phyloP scores from a whole-genome alignment of 2,888 invertebrate species.

The Apotomis turbidana region DNA sequence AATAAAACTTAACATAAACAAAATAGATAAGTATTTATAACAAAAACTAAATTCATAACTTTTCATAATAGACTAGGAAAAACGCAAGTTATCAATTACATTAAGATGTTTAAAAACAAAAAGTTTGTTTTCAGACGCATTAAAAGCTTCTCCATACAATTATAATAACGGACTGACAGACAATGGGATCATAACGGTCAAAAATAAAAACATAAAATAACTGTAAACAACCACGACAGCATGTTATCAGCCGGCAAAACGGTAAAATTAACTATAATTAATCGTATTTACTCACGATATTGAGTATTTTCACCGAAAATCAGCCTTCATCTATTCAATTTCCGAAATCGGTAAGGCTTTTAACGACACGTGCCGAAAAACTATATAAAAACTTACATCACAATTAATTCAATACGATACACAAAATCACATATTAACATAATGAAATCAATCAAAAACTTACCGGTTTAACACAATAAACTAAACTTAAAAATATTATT shows the following conservation, averaged over 20 bases:
- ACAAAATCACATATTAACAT: neutral
- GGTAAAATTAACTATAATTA: neutral
- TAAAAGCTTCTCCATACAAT: slow-evolving; percentile 2
- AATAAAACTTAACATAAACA: no score
- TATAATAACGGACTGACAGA: slow-evolving; percentile 14
- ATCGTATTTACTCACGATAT: neutral
- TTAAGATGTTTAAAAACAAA: neutral
- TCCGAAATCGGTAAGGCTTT: slow-evolving; percentile 24
- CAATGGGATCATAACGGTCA: slow-evolving; percentile 24
- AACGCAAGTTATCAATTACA: neutral
- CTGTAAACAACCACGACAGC: slow-evolving; percentile 4
- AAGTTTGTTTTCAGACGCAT: neutral
- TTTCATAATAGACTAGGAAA: neutral
- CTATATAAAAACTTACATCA: slow-evolving; percentile 11
- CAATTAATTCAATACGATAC: slow-evolving; percentile 8
- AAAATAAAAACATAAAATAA: slow-evolving; percentile 11
- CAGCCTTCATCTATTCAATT: neutral
- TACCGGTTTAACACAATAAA: slow-evolving; percentile 40
- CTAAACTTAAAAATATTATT: slow-evolving; percentile 40
- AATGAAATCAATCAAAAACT: slow-evolving; percentile 18
- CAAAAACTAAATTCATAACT: neutral
- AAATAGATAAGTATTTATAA: no score
- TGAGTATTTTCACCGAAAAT: neutral
- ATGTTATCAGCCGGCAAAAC: neutral
- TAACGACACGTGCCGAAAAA: slow-evolving; percentile 47